Percentiles rank a stretch among this genome's conserved stretches.
These are phyloP conservation scores for Parapsyche elsis DNA, from an alignment of 1,140 invertebrate genomes.

Conservation along the genomic window DNA sequence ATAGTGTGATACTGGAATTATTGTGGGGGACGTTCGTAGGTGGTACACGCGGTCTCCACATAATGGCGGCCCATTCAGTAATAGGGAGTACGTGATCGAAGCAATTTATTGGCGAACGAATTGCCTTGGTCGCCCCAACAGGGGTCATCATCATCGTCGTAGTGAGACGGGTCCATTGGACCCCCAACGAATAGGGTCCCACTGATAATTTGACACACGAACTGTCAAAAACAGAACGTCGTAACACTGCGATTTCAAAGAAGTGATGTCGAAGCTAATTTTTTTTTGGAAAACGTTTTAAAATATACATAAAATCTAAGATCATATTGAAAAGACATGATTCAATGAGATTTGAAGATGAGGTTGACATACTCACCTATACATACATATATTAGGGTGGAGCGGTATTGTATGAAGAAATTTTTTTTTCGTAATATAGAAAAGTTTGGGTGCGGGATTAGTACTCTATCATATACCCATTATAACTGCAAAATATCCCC, in stretches of 20 bases:
- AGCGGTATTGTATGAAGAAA: too few species aligned
- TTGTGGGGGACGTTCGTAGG: background rate
- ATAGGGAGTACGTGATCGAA: constrained; percentile 24
- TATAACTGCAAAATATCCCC: too few species aligned
- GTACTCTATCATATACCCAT: too few species aligned
- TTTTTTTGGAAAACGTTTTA: too few species aligned
- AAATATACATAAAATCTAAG: too few species aligned
- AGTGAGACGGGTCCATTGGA: background rate
- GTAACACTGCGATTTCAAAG: too few species aligned
- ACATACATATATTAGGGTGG: too few species aligned
- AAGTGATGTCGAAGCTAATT: too few species aligned
- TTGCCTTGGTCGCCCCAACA: constrained; percentile 1
- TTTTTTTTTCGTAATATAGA: too few species aligned
- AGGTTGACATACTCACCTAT: background rate
- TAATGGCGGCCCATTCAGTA: constrained; percentile 31
- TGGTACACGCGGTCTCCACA: constrained; percentile 12
- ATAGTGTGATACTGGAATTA: background rate
- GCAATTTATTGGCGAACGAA: constrained; percentile 35
- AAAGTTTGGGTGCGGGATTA: too few species aligned
- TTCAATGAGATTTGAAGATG: too few species aligned
- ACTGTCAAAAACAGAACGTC: constrained; percentile 17
- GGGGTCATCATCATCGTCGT: constrained; percentile 25
- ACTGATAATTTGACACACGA: constrained; percentile 15
- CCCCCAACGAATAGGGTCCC: background rate
- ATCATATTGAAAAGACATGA: too few species aligned